Evolutionary conservation across 2,113 vertebrate species (phyloP), one percentile per base, ranked within the genome.

Genomic region (Tachuris rubrigastra): DNA sequence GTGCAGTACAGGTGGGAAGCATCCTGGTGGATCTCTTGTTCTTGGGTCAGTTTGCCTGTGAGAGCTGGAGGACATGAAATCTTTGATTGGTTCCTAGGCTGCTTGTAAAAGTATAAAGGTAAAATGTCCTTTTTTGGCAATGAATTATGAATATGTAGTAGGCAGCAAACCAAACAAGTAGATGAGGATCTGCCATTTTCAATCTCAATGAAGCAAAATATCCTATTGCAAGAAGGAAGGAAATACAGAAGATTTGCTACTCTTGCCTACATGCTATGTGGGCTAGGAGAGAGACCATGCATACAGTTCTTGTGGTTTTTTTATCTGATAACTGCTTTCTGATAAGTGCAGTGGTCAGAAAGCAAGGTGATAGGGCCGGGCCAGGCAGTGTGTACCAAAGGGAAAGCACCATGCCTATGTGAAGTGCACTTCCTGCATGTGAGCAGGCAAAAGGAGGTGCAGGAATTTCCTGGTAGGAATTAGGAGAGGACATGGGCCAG

Each of bases 281-380:
- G 62, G 24, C 58, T 59, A 9, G 27, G 11, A 44, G 75, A 58
- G 20, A 53, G 24, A 44, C 52, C 11, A 8, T 24, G 41, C 13
- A 6, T 27, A 23, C 33, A 39, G 12, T 24, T n/a, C 11, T 31
- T 50, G 35, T 9, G 0, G 0, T 50, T 0, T 9, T 58, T 69
- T 69, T 39, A 76, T n/a, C 10, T 56, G 52, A 46, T 20, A 81
- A 73, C 22, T 72, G 35, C 25, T 84, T 82, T 53, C 16, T 50
- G 12, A 28, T 77, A 76, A 62, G 52, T 72, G 44, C 63, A 63
- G n/a, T 24, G 28, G 58, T 65, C 42, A 58, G 42, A 52, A 77
- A 47, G 53, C 15, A 56, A 74, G 18, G 14, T 42, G 42, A 24
- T 22, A 27, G 46, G 31, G 30, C 28, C 1, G 3, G 41, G 35